These are phyloP conservation scores for Cephalotes varians DNA, from an alignment of 2,888 invertebrate genomes.

Conservation along the genomic window DNA sequence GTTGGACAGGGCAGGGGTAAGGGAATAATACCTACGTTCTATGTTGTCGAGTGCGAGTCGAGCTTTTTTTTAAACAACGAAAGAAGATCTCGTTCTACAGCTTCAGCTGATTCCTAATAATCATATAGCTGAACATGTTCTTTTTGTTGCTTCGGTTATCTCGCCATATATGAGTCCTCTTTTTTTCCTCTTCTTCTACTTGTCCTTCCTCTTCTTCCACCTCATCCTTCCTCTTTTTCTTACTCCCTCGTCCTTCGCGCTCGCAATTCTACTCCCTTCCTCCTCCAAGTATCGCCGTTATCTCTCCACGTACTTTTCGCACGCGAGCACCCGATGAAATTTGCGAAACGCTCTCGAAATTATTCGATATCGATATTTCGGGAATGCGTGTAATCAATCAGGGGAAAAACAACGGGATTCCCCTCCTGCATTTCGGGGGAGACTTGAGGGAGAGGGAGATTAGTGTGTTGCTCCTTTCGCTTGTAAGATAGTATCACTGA, in stretches of 20 bases:
- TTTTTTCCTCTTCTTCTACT: conserved; percentile 26
- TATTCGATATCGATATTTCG: conserved; percentile 16
- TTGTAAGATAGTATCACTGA: conserved; percentile 7
- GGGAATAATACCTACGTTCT: conserved; percentile 65
- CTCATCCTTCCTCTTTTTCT: too few species aligned
- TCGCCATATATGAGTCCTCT: conserved; percentile 47
- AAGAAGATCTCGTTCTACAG: conserved; percentile 62
- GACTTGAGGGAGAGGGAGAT: conserved; percentile 37
- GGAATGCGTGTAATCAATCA: neutral
- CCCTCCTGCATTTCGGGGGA: neutral
- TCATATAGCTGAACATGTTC: conserved; percentile 31
- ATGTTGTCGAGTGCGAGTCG: conserved; percentile 59
- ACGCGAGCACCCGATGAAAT: neutral
- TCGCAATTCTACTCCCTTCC: conserved; percentile 36
- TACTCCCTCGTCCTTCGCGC: conserved; percentile 17
- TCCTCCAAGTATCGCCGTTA: conserved; percentile 43
- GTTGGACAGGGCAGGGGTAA: neutral
- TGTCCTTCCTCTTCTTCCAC: neutral
- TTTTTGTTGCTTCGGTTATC: conserved; percentile 66
- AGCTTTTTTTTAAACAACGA: conserved; percentile 64
- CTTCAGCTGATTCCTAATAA: conserved; percentile 42
- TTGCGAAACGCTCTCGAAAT: conserved; percentile 15
- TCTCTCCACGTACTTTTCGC: neutral
- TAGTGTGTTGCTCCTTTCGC: conserved; percentile 26
- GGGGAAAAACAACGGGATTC: neutral